phyloP scores from a whole-genome alignment of 1,140 invertebrate species.

The Steinernema khuongi region DNA sequence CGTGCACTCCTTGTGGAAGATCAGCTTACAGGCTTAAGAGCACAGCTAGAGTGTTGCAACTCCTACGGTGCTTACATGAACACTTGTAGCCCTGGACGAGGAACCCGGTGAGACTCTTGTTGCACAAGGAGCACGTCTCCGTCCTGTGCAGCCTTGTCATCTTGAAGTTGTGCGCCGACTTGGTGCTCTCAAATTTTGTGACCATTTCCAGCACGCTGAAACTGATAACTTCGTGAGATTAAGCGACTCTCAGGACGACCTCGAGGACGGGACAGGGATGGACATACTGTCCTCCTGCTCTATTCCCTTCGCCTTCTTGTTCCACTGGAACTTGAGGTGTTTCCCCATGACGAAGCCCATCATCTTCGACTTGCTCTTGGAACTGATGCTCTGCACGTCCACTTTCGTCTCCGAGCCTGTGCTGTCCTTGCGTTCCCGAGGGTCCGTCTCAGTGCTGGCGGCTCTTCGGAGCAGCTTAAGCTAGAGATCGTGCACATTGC shows the following conservation, averaged over 20 bases:
- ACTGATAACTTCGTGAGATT: conserved; percentile 20
- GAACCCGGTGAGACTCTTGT: conserved; percentile 70
- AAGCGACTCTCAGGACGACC: conserved; percentile 2
- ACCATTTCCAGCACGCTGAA: conserved; percentile 38
- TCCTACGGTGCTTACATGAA: conserved; percentile 60
- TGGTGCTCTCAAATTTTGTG: conserved; percentile 23
- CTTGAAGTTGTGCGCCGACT: conserved; percentile 43
- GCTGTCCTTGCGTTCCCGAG: conserved; percentile 34
- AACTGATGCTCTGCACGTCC: conserved; percentile 17
- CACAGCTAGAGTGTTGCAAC: conserved; percentile 17
- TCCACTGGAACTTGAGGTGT: conserved; percentile 56
- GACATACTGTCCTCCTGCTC: background rate
- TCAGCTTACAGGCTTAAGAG: conserved; percentile 69
- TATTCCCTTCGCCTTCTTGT: background rate
- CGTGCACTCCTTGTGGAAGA: conserved; percentile 76
- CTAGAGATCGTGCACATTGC: conserved; percentile 21
- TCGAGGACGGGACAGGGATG: background rate
- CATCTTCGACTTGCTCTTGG: conserved; percentile 36
- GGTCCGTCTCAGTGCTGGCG: conserved; percentile 51
- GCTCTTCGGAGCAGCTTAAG: conserved; percentile 50
- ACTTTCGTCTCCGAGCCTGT: background rate
- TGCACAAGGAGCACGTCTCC: conserved; percentile 72
- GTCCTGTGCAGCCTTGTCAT: conserved; percentile 64
- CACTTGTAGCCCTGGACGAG: conserved; percentile 77
- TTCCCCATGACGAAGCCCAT: conserved; percentile 54